A percentile compares a stretch with the other conserved stretches of the same genome.
These are phyloP conservation scores for Ophion costatus DNA, from an alignment of 2,888 invertebrate species.

Conservation along the genomic window DNA sequence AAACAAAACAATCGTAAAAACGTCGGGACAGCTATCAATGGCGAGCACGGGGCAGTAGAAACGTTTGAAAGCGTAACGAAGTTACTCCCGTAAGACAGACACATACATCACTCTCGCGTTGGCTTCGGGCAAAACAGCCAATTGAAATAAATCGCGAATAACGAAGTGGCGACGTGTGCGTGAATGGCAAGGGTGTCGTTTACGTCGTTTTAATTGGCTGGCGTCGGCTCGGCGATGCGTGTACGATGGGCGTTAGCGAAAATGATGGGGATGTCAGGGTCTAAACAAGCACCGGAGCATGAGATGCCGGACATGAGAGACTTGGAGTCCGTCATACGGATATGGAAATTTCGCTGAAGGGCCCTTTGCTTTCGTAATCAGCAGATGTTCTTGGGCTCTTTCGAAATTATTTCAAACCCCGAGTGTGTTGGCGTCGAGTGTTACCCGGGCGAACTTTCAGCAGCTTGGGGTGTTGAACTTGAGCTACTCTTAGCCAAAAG, in stretches of 20 bases:
- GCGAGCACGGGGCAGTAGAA: conserved; percentile 23
- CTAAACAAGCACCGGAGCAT: conserved; percentile 60
- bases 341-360: conserved; percentile 47
- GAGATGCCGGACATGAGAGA: conserved; percentile 11
- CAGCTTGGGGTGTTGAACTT: conserved; percentile 36
- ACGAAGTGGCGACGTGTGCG: conserved; percentile 57
- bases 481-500: conserved; percentile 33
- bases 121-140: conserved; percentile 37
- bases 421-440: conserved; percentile 28
- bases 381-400: conserved; percentile 30
- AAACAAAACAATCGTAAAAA: conserved; percentile 4
- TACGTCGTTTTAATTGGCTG: conserved; percentile 69
- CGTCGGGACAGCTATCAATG: not conserved
- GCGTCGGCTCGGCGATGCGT: conserved; percentile 57
- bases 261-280: conserved; percentile 66
- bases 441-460: conserved; percentile 17
- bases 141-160: conserved; percentile 64
- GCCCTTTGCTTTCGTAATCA: conserved; percentile 47
- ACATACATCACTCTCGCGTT: conserved; percentile 40
- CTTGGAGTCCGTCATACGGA: conserved; percentile 33
- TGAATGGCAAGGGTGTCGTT: conserved; percentile 67
- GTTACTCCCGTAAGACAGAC: conserved; percentile 32
- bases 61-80: conserved; percentile 31
- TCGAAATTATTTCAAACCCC: conserved; percentile 55
- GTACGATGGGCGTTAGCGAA: conserved; percentile 65